Base-by-base conservation (phyloP, 2,888 invertebrate genomes). In the Linnaemya vulpina region DNA sequence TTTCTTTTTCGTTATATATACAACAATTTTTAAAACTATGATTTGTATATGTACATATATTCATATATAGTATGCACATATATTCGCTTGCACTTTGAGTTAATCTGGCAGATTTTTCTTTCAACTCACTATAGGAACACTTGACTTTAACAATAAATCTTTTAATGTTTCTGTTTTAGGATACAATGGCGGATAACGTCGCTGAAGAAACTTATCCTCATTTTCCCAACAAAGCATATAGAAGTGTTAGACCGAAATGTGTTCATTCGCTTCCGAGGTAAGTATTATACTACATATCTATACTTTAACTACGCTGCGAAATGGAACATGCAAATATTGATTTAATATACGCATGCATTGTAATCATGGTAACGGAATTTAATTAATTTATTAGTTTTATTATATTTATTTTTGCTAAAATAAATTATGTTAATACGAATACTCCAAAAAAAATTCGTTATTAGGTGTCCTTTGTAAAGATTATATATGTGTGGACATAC, bases 101-200 rank as follows among this genome's bases (percentile, higher is more conserved):
- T 49, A 10, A 7, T 38, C 46, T 17, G n/a, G 15, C 43, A 40
- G 46, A 43, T 40, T 73, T 17, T 8, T 65, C 20, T 58, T 40
- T 22, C 17, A 88, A 91, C 92, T 92, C 91, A 92, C 92, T 88
- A 92, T 90, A 60, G 92, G 92, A 78, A 92, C 89, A 87, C 91
- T 92, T 46, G 92, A 92, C 63, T 90, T 91, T 76, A 91, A 88
- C 25, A 92, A 87, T 35, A 89, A 87, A 76, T 90, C 88, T 88
- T 92, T 92, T 22, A 91, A 88, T 1, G 88, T 88, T 87, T 90
- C 91, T 43, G 91, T 88, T 88, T 90, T 88, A 43, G 89, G 84
- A 84, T 87, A 88, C 46, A 90, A 90, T 86, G 89, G 87, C 13
- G 92, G 92, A 89, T 91, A 90, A 10, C 89, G 89, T 84, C 90